Evolutionary conservation across 2,888 invertebrate species (phyloP), one percentile per base, ranked within the genome.

Genomic region (Ctena decussata): DNA sequence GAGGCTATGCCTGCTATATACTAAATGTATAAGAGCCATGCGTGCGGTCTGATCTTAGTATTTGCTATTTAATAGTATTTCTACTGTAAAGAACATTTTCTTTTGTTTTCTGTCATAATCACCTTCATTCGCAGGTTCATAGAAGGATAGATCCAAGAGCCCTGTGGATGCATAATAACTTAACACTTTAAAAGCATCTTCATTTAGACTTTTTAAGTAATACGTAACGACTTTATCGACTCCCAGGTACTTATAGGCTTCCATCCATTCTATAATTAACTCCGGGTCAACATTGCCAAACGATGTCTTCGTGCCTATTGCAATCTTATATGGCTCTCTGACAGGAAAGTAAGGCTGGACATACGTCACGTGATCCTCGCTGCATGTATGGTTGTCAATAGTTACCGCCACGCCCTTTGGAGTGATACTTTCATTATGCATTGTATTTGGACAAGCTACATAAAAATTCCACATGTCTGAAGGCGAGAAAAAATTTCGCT

Each of bases 121-220:
- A 53, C 53, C 53, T 53, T 53, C 53, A 53, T 53, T 53, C 21
- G 53, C 53, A 53, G 53, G 53, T 53, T 53, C 53, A n/a, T 53
- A 53, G 53, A 53, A 53, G 53, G 8, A 53, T n/a, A 53, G n/a
- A n/a, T 53, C 53, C 21, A 53, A 53, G n/a, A 53, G 21, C 12
- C n/a, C 53, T n/a, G 53, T 53, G 6, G 53, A 53, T 15, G 53
- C 53, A n/a, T 53, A 53, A 53, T 53, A 53, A 6, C 5, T 5
- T n/a, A 53, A n/a, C 18, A 53, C 53, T 53, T 53, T 53, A 8
- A 53, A n/a, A 3, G 53, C 53, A 21, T 53, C 53, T n/a, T 53
- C 53, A 21, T 53, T 53, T 5, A 53, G 8, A 21, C 53, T n/a
- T 53, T n/a, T 53, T 15, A 53, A n/a, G 21, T 18, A 53, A 53